phyloP scores from a whole-genome alignment of 2,888 invertebrate species.

The Chymomyza amoena region DNA sequence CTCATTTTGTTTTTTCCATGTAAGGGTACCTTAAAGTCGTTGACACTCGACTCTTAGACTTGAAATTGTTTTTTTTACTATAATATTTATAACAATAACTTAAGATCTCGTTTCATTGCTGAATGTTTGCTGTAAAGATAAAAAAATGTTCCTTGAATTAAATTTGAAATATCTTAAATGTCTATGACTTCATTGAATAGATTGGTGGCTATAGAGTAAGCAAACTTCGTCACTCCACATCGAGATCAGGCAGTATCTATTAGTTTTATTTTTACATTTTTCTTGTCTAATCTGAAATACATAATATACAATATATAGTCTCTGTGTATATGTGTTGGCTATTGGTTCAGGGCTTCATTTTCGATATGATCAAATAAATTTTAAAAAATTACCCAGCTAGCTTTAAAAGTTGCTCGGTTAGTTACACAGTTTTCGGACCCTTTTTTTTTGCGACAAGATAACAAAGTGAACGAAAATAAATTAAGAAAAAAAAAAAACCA shows the following conservation, averaged over 20 bases:
- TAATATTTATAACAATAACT: too few relatives aligned
- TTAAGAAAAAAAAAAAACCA: background rate
- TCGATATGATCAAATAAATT: background rate
- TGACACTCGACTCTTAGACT: too few relatives aligned
- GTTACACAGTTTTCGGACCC: background rate
- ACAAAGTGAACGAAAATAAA: background rate
- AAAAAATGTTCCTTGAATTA: too few relatives aligned
- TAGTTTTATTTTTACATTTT: background rate
- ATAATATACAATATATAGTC: background rate
- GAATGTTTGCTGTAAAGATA: too few relatives aligned
- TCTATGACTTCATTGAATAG: too few relatives aligned
- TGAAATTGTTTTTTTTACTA: too few relatives aligned
- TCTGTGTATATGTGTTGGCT: background rate
- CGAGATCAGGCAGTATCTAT: too few relatives aligned
- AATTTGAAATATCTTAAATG: too few relatives aligned
- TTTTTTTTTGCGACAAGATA: slow-evolving; percentile 5
- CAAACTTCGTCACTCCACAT: background rate
- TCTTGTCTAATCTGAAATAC: slow-evolving; percentile 11
- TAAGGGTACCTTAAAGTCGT: too few relatives aligned
- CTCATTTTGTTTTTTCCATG: too few relatives aligned
- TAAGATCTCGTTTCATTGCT: too few relatives aligned
- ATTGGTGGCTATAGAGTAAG: background rate
- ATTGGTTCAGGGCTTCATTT: background rate
- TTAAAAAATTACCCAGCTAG: background rate
- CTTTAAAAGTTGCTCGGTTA: background rate